Conservation (phyloP, 1,140 invertebrate genomes). For the Drosophila bocqueti region DNA sequence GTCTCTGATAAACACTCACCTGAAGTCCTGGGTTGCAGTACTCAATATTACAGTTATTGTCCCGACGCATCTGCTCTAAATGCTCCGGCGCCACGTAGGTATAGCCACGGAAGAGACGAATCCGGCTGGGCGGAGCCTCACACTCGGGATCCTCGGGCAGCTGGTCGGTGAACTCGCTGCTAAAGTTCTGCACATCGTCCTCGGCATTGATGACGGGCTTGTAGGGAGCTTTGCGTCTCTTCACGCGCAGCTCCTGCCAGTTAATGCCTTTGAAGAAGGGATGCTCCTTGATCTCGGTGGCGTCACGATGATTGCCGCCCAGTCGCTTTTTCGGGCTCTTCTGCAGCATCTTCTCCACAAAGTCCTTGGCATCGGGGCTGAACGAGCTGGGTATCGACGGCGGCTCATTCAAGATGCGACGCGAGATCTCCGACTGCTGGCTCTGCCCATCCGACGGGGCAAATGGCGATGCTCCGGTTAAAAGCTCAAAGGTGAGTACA, state of each 20-base stretch:
- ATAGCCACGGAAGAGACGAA: constrained; percentile 96
- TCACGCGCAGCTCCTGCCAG: constrained; percentile 91
- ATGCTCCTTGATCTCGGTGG: constrained; percentile 94
- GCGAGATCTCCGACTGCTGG: constrained; percentile 96
- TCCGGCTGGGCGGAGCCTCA: constrained; percentile 92
- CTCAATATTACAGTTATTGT: constrained; percentile 64
- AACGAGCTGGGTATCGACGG: constrained; percentile 93
- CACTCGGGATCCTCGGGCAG: constrained; percentile 95
- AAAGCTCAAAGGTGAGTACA: constrained; percentile 97
- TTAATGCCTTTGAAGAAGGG: constrained; percentile 92
- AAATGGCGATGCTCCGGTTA: constrained; percentile 99
- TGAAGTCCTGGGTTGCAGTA: constrained; percentile 66
- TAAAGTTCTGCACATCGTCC: constrained; percentile 97
- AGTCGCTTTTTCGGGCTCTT: constrained; percentile 95
- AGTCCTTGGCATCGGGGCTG: constrained; percentile 87
- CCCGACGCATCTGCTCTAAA: constrained; percentile 62
- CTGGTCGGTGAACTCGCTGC: constrained; percentile 97
- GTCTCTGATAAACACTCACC: constrained; percentile 34
- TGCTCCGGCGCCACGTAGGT: constrained; percentile 97
- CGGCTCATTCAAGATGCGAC: constrained; percentile 93
- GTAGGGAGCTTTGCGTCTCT: constrained; percentile 92
- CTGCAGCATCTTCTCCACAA: constrained; percentile 91
- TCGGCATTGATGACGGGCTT: constrained; percentile 92
- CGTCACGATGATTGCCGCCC: constrained; percentile 92
- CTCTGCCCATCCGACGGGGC: constrained; percentile 97